Evolutionary conservation across 2,797 vertebrate genomes (phyloP).

Genomic region (Mallotus villosus): DNA sequence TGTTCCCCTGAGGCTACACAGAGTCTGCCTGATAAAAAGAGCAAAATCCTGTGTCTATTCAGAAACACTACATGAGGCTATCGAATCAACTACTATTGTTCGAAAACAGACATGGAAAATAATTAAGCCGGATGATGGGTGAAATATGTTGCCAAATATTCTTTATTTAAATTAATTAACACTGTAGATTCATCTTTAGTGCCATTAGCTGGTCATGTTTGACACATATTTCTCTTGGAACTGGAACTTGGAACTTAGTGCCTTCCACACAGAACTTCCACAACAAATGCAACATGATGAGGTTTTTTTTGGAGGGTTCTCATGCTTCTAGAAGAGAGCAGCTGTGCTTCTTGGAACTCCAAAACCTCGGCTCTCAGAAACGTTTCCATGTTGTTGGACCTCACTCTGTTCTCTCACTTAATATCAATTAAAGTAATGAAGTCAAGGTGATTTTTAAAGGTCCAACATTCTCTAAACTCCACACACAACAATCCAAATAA

Average conservation of each 20-base stretch:
- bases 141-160: neutral
- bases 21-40: conserved; percentile 4
- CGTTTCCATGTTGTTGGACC: conserved; percentile 47
- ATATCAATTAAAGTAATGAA: neutral
- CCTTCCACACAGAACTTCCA: conserved; percentile 30
- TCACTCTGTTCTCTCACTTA: neutral
- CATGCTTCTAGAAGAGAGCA: conserved; percentile 47
- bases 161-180: neutral
- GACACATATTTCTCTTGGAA: neutral
- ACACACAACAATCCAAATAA: too few species aligned
- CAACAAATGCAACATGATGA: conserved; percentile 35
- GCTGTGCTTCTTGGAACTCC: conserved; percentile 51
- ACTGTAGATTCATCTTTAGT: conserved; percentile 7
- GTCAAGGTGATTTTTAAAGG: neutral
- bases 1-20: neutral
- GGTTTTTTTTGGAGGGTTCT: conserved; percentile 43
- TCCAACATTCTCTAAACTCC: too few species aligned
- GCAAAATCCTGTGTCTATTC: neutral
- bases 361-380: conserved; percentile 57
- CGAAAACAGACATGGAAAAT: neutral
- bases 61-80: neutral
- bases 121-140: neutral
- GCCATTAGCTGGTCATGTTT: neutral
- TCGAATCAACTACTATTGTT: neutral
- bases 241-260: neutral